phyloP scores from a whole-genome alignment of 2,888 invertebrate genomes.

The Rotaria magnacalcarata region DNA sequence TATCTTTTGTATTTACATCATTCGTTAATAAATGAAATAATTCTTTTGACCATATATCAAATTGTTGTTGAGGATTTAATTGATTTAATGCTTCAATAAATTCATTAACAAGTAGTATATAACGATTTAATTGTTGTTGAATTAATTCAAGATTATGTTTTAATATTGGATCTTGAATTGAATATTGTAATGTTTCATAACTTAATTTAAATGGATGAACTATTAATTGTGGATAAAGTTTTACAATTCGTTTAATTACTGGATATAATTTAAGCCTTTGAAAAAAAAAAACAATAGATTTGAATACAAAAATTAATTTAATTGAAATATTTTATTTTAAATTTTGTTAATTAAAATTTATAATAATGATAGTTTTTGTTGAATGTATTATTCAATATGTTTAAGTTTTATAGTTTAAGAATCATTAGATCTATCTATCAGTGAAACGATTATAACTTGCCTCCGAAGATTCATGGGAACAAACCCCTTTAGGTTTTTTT shows the following conservation, averaged over 20 bases:
- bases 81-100: conserved; percentile 57
- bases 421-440: too few species aligned
- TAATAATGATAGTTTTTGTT: too few species aligned
- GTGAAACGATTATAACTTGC: too few species aligned
- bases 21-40: not conserved
- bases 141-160: conserved; percentile 52
- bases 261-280: not conserved
- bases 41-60: conserved; percentile 44
- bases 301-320: too few species aligned
- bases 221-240: conserved; percentile 43
- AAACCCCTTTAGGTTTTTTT: too few species aligned
- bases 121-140: conserved; percentile 13
- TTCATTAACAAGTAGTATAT: conserved; percentile 49
- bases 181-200: conserved; percentile 55
- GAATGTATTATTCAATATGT: too few species aligned
- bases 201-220: conserved; percentile 49
- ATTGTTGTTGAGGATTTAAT: conserved; percentile 55
- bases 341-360: too few species aligned
- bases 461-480: too few species aligned
- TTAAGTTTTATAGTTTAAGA: too few species aligned
- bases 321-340: too few species aligned
- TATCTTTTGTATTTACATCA: not conserved
- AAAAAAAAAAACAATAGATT: too few species aligned
- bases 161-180: conserved; percentile 49
- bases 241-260: conserved; percentile 35